Conservation (phyloP, 2,113 vertebrate species). For the Podarcis raffonei region DNA sequence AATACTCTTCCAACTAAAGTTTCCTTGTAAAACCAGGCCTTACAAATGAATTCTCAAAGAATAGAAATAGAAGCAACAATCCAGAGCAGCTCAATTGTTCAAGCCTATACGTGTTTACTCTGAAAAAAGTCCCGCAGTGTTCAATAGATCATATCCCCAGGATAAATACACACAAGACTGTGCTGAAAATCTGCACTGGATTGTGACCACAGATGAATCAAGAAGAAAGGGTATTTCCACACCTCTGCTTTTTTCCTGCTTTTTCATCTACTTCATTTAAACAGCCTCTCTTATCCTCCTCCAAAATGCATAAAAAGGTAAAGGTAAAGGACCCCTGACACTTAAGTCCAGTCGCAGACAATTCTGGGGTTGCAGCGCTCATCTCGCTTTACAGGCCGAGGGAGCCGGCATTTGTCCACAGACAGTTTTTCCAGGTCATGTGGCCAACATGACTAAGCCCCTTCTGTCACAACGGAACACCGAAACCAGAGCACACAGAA, state of each 20-base stretch:
- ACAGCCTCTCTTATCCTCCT: not conserved
- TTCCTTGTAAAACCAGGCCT: not conserved
- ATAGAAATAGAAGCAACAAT: not conserved
- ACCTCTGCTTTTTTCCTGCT: not conserved
- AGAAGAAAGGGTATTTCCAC: not conserved
- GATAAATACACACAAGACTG: no score
- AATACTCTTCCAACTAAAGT: not conserved
- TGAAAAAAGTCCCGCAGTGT: not conserved
- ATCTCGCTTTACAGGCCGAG: no score
- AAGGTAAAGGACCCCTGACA: no score
- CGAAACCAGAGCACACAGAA: no score
- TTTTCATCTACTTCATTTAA: not conserved
- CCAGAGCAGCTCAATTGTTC: not conserved
- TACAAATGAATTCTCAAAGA: not conserved
- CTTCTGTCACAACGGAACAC: no score
- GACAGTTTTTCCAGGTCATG: no score
- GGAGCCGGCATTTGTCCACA: no score
- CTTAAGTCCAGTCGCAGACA: no score
- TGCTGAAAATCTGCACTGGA: not conserved
- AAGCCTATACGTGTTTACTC: not conserved
- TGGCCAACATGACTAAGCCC: no score
- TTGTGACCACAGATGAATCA: not conserved
- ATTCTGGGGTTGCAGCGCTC: no score
- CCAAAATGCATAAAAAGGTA: not conserved
- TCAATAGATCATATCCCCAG: no score